Evolutionary conservation across 2,797 vertebrate genomes (phyloP), one percentile per base, ranked within the genome.

Genomic region (Cossypha caffra): DNA sequence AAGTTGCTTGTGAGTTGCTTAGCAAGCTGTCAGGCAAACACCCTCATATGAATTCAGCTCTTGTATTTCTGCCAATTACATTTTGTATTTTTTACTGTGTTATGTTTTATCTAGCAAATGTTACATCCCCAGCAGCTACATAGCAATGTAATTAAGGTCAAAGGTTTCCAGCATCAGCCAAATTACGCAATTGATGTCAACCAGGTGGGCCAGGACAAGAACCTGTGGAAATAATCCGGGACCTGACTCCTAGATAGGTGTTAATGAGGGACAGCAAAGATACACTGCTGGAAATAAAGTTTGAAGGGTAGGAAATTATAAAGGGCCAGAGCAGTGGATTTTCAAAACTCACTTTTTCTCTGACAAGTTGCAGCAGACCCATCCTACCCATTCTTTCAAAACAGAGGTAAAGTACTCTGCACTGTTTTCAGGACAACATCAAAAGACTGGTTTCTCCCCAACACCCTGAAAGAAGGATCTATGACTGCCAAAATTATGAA

Each of bases 321-420:
- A 83, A 86, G 6, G 13, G 17, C 15, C 31, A 61, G n/a, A 76
- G 21, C 12, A 54, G 24, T 12, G 37, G 28, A 54, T 71, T 62
- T 87, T 54, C 57, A 95, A 90, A 84, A 66, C 18, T 81, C 16
- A 33, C 28, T 68, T 86, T 77, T 74, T 37, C 78, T 87, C 59
- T 52, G 29, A 28, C 19, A 74, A 50, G 17, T 64, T 7, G 13
- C 38, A 69, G 51, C 23, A 90, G 11, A 59, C 16, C 16, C 47
- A 64, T 51, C 28, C 45, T 76, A 23, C 8, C 33, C 1, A 29
- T 69, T 58, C 18, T 76, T 83, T 29, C 57, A 64, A 82, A 89
- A 33, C 1, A 73, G 35, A 40, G 15, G 17, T 37, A 42, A 71
- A 84, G 13, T 38, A 54, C 12, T 64, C 24, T 20, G 17, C 13